Evolutionary conservation across 2,797 vertebrate genomes (phyloP).

Genomic region (Garrulus glandarius): DNA sequence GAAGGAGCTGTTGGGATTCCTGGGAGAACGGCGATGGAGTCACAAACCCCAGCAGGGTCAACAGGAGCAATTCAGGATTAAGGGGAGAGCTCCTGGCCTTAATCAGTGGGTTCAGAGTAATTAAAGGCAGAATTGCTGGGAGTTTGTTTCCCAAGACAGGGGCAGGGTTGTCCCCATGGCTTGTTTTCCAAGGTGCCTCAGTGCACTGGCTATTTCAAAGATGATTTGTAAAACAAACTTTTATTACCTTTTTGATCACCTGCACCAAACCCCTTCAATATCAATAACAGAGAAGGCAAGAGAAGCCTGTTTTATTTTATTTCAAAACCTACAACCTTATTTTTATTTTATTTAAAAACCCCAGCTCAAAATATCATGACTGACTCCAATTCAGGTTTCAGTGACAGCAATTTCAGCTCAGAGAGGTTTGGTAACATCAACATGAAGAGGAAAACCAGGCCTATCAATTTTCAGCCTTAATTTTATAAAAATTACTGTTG

Average conservation of each 20-base stretch:
- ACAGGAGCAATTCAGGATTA: slow-evolving; percentile 29
- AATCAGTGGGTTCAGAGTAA: slow-evolving; percentile 27
- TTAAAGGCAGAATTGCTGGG: slow-evolving; percentile 43
- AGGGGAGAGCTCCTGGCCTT: not conserved
- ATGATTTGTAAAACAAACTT: not conserved
- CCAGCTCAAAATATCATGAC: not conserved
- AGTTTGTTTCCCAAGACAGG: slow-evolving; percentile 1
- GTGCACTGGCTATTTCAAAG: not conserved
- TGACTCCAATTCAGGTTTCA: not conserved
- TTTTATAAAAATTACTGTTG: not conserved
- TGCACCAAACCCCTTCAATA: not conserved
- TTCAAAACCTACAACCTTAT: not conserved
- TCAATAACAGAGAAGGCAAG: not conserved
- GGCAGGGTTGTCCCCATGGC: accelerated
- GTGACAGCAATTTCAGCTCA: not conserved
- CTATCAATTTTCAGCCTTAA: not conserved
- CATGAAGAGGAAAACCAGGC: not conserved
- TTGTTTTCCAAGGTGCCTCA: not conserved
- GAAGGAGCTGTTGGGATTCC: not conserved
- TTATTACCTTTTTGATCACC: not conserved
- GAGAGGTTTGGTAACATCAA: not conserved
- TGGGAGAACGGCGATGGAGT: not conserved
- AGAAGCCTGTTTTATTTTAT: not conserved
- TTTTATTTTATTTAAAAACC: not conserved
- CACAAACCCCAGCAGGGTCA: not conserved